Evolutionary conservation across 2,797 vertebrate genomes (phyloP).

Genomic region (Ispidina lecontei): DNA sequence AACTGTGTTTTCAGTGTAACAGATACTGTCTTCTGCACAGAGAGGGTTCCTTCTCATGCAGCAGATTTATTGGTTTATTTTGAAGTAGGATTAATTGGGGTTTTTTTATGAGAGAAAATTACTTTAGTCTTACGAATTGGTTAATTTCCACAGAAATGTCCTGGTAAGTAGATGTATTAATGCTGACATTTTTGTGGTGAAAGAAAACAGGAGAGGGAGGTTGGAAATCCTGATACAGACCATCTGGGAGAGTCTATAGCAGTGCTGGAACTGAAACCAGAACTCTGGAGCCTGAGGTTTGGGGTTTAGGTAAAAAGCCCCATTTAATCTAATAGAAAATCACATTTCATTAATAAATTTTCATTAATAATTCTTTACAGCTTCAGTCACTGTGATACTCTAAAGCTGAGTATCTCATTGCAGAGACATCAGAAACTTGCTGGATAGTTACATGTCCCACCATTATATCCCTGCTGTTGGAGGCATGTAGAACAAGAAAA

Average conservation of each 20-base stretch:
- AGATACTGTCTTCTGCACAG: background rate
- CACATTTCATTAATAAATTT: background rate
- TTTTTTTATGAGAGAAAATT: background rate
- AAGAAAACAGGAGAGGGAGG: background rate
- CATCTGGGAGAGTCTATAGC: background rate
- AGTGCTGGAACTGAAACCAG: background rate
- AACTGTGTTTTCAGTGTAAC: background rate
- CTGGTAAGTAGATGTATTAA: background rate
- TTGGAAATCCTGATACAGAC: background rate
- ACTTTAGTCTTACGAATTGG: background rate
- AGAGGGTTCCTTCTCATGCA: background rate
- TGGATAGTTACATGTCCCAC: background rate
- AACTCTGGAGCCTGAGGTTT: background rate
- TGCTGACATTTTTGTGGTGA: background rate
- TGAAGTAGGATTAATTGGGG: background rate
- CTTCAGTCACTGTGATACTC: background rate
- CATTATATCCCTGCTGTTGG: constrained; percentile 4
- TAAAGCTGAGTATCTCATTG: background rate
- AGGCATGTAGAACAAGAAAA: background rate
- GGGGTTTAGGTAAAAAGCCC: background rate
- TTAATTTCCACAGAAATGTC: background rate
- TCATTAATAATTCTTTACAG: background rate
- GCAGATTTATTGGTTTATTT: background rate
- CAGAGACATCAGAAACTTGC: background rate
- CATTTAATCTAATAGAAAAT: background rate